phyloP scores from a whole-genome alignment of 1,140 invertebrate species.

The Aphis gossypii region DNA sequence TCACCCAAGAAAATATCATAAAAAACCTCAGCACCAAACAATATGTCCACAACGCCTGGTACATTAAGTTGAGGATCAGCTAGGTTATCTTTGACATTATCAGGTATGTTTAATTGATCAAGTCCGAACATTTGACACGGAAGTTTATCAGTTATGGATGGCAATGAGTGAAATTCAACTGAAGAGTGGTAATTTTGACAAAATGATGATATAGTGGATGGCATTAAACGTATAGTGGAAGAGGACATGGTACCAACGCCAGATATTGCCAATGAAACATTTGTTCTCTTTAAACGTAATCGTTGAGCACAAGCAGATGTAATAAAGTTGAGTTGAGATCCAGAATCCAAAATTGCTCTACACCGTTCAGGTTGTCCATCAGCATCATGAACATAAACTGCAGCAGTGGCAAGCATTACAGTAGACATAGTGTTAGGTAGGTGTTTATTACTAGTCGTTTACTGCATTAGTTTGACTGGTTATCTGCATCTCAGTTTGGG shows the following conservation, averaged over 20 bases:
- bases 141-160: background rate
- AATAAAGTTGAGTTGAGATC: background rate
- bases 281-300: background rate
- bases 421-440: no score
- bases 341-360: slow-evolving; percentile 8
- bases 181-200: background rate
- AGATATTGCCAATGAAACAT: background rate
- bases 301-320: background rate
- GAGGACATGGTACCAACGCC: background rate
- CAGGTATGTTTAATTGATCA: background rate
- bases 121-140: background rate
- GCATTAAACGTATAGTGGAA: background rate
- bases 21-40: slow-evolving; percentile 55
- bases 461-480: no score
- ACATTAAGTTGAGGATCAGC: background rate
- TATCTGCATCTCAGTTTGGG: no score
- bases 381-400: background rate
- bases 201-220: background rate
- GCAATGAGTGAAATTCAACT: background rate
- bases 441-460: no score
- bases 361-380: background rate
- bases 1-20: slow-evolving; percentile 27
- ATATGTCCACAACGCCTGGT: slow-evolving; percentile 19
- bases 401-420: no score
- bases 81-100: background rate